Base-by-base conservation (phyloP, 2,113 vertebrate genomes). In the Urocitellus parryii region DNA sequence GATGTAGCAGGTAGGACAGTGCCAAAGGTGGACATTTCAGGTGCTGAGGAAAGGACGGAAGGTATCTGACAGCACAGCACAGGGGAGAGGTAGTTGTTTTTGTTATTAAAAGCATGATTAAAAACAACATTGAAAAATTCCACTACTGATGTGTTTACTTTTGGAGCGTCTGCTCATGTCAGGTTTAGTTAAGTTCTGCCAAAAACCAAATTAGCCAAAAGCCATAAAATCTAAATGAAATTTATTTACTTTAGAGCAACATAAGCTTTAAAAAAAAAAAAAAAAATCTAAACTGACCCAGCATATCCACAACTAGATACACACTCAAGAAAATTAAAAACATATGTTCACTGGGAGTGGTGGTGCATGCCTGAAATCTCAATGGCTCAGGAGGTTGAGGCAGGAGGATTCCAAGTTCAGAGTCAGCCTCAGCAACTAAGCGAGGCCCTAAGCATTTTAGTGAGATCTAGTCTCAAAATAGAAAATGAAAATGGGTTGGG, bases 21-120 rank as follows among this genome's bases (percentile, higher is more conserved):
- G 7, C n/a, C 63, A 22, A 34, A 37, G 72, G 56, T 11, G 0
- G 1, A 0, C 0, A 2, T 3, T 27, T 32, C 48, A 72, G 67
- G 67, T 65, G 85, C 0, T 0, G 6, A 45, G 56, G 12, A 51
- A 37, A 68, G 88, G 29, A 67, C 8, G 29, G 39, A 20, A 37
- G 13, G 13, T 1, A 14, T 82, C 1, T 68, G 63, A 42, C 9
- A 0, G 0, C 4, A 61, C 0, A 22, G 86, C 37, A 5, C 70
- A n/a, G 37, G 20, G 20, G 8, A 24, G 2, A n/a, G 29, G 13
- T 0, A 25, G 32, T 63, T 89, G 24, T 20, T 22, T 18, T 56
- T 65, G 73, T 58, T 29, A 14, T 61, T 76, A 45, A 45, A 82
- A 72, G 25, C 61, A 58, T 51, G 48, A 51, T 51, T 51, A 11